These are phyloP conservation scores for Lemur catta DNA, from an alignment of 2,797 vertebrate genomes.

Conservation along the genomic window DNA sequence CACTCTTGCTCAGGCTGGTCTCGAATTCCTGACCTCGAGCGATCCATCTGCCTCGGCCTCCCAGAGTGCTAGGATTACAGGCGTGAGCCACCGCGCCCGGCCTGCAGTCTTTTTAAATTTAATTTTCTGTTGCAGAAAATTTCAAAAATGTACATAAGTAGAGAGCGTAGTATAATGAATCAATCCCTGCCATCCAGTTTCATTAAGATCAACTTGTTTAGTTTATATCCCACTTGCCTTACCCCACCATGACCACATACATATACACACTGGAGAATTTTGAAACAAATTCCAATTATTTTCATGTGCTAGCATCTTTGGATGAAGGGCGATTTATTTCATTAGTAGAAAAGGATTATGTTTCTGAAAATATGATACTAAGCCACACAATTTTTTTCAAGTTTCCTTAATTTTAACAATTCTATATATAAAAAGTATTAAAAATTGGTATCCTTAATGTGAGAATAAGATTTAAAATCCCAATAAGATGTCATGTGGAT, in stretches of 20 bases:
- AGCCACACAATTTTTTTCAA: not conserved
- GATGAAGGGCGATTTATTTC: not conserved
- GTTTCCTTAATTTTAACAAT: slow-evolving; percentile 9
- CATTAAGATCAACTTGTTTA: not conserved
- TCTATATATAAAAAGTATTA: not conserved
- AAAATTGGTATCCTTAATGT: not conserved
- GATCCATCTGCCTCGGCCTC: no score
- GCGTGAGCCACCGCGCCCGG: no score
- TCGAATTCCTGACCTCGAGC: no score
- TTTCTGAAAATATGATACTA: not conserved
- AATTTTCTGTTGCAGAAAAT: not conserved
- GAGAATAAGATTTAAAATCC: not conserved
- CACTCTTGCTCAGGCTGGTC: no score
- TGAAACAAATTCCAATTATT: not conserved
- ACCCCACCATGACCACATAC: no score
- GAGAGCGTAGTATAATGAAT: not conserved
- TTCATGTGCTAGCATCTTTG: not conserved
- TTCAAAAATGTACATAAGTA: not conserved
- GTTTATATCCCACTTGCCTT: not conserved
- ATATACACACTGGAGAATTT: not conserved
- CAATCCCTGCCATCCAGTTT: not conserved
- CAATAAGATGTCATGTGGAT: not conserved
- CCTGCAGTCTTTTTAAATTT: not conserved
- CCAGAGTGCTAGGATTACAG: no score
- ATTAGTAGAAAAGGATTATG: not conserved